Evolutionary conservation across 1,140 invertebrate species (phyloP).

Genomic region (Papilio aristodemus): DNA sequence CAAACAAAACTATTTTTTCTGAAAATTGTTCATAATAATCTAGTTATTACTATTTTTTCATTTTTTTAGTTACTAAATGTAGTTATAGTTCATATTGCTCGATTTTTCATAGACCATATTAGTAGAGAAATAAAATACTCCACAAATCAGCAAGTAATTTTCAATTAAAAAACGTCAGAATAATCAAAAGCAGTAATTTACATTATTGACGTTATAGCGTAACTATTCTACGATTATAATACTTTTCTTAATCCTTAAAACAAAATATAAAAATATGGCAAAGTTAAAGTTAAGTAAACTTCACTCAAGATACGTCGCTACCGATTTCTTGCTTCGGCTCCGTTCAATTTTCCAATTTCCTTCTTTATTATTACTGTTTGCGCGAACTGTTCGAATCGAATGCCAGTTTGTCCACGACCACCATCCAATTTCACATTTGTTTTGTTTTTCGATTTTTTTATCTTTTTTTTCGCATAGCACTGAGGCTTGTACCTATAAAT

Average conservation of each 20-base stretch:
- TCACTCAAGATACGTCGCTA: background rate
- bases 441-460: slow-evolving; percentile 53
- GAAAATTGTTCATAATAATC: background rate
- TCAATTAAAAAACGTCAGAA: too few relatives aligned
- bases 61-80: too few relatives aligned
- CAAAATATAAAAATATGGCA: too few relatives aligned
- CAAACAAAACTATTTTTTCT: background rate
- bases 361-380: slow-evolving; percentile 47
- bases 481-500: slow-evolving; percentile 51
- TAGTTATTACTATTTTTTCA: background rate
- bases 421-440: slow-evolving; percentile 48
- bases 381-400: slow-evolving; percentile 38
- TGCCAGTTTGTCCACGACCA: slow-evolving; percentile 45
- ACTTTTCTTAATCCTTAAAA: too few relatives aligned
- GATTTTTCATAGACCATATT: too few relatives aligned
- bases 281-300: too few relatives aligned
- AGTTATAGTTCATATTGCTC: too few relatives aligned
- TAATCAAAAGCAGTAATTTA: too few relatives aligned
- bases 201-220: too few relatives aligned
- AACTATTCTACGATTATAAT: too few relatives aligned
- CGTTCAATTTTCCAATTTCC: slow-evolving; percentile 47
- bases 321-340: background rate
- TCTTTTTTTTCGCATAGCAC: slow-evolving; percentile 32
- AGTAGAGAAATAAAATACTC: too few relatives aligned
- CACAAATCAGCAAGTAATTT: too few relatives aligned